phyloP scores from a whole-genome alignment of 2,797 vertebrate species.

The Gymnodraco acuticeps region DNA sequence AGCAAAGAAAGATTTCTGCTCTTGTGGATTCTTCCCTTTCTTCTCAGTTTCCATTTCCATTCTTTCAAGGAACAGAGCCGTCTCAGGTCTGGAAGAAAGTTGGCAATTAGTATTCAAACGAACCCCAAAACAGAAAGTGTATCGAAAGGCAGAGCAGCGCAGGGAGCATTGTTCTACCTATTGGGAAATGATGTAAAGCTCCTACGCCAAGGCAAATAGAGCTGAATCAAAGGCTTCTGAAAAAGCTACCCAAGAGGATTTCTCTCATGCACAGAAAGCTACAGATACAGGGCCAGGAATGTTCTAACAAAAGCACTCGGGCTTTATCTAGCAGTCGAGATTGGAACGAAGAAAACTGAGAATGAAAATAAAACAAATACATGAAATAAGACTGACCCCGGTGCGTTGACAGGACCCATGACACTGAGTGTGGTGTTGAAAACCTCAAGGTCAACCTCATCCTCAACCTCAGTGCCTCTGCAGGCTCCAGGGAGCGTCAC shows the following conservation, averaged over 20 bases:
- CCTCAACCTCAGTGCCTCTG: slow-evolving; percentile 88
- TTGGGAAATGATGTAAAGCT: slow-evolving; percentile 22
- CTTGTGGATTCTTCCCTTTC: slow-evolving; percentile 94
- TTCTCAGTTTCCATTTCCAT: slow-evolving; percentile 92
- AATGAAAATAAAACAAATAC: neutral
- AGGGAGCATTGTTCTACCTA: slow-evolving; percentile 14
- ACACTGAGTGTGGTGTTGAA: slow-evolving; percentile 91
- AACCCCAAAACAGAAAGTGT: slow-evolving; percentile 19
- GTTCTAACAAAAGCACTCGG: neutral
- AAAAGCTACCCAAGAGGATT: neutral
- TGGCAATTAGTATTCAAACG: slow-evolving; percentile 44
- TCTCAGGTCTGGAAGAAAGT: slow-evolving; percentile 87
- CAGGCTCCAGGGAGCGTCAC: slow-evolving; percentile 90
- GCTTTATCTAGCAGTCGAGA: neutral
- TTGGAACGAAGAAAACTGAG: neutral
- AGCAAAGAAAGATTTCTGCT: slow-evolving; percentile 96
- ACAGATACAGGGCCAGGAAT: neutral
- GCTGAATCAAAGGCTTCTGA: slow-evolving; percentile 36
- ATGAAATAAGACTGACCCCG: slow-evolving; percentile 82
- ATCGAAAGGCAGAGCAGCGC: slow-evolving; percentile 12
- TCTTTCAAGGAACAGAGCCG: slow-evolving; percentile 89
- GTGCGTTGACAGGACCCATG: slow-evolving; percentile 85
- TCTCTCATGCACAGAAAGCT: slow-evolving; percentile 9
- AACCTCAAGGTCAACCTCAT: slow-evolving; percentile 90
- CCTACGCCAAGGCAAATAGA: slow-evolving; percentile 10